Evolutionary conservation across 2,888 invertebrate genomes (phyloP), one percentile per base, ranked within the genome.

Genomic region (Temnothorax unifasciatus): DNA sequence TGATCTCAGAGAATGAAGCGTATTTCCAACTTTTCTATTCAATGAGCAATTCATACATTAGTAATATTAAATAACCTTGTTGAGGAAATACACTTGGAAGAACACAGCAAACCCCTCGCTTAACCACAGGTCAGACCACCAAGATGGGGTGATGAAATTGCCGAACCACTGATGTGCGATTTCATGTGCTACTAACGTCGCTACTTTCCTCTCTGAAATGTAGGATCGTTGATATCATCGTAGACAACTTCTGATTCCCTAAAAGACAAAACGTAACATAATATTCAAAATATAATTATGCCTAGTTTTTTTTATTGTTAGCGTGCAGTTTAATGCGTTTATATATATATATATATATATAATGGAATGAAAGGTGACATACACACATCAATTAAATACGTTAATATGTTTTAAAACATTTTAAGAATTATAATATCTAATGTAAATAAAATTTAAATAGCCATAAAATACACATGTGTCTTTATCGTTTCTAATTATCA

Each of bases 101-200:
- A 73, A 84, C 2, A 3, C 0, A 15, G 57, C 25, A 5, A 83
- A 8, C 38, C 64, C 57, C 0, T 83, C 61, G 18, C 9, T 50
- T 57, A 83, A 59, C 76, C 83, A 83, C 15, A 41, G 11, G 4
- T 69, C 1, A 2, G 38, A 8, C 73, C 82, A 82, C 82, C 73
- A 74, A 15, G 38, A 34, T 9, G 82, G 82, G 6, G 59, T 63
- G 13, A 82, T 54, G 15, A 81, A 29, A 73, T 73, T 82, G 18
- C 54, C 44, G 34, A 82, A 74, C 73, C 82, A 82, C 44, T 82
- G 57, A 18, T 54, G 63, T 25, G 6, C 44, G 8, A 82, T 4
- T 64, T 64, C 66, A 15, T 71, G 50, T 54, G 38, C 29, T 18
- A 71, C 13, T 59, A 59, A 8, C 3, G 18, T 6, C 18, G 59